phyloP scores from a whole-genome alignment of 2,113 vertebrate genomes.

The Progne subis region DNA sequence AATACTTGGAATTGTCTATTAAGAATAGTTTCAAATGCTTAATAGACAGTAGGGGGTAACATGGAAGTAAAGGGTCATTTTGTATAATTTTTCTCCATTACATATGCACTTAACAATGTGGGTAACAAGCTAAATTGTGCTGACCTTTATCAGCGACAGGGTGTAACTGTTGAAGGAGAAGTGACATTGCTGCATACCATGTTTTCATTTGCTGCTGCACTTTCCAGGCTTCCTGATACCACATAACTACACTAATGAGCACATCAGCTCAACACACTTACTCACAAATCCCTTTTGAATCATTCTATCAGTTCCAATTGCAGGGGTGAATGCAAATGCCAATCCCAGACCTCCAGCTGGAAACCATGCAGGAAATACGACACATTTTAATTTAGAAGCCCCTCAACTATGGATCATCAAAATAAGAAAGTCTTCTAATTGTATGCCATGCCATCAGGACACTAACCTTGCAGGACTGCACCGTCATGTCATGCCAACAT shows the following conservation, averaged over 20 bases:
- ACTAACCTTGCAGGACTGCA: not conserved
- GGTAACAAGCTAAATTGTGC: conserved; percentile 28
- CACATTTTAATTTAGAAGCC: not conserved
- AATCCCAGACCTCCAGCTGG: not conserved
- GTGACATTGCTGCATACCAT: not conserved
- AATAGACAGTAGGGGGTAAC: not conserved
- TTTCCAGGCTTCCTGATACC: conserved; percentile 24
- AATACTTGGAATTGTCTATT: not conserved
- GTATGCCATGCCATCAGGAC: not conserved
- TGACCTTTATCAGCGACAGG: conserved; percentile 56
- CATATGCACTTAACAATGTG: not conserved
- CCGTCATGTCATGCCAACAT: not conserved
- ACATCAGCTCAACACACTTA: not conserved
- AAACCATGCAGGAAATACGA: not conserved
- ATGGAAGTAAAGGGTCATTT: conserved; percentile 4
- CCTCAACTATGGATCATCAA: not conserved
- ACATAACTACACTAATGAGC: conserved; percentile 45
- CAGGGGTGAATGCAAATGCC: not conserved
- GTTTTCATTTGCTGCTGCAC: not conserved
- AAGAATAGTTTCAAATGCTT: not conserved
- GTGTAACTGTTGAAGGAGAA: conserved; percentile 23
- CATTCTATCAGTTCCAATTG: not conserved
- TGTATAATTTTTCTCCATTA: not conserved
- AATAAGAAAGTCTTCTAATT: not conserved
- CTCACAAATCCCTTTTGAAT: conserved; percentile 22